Evolutionary conservation across 2,888 invertebrate genomes (phyloP), one percentile per base, ranked within the genome.

Genomic region (Marasmarcha lunaedactyla): DNA sequence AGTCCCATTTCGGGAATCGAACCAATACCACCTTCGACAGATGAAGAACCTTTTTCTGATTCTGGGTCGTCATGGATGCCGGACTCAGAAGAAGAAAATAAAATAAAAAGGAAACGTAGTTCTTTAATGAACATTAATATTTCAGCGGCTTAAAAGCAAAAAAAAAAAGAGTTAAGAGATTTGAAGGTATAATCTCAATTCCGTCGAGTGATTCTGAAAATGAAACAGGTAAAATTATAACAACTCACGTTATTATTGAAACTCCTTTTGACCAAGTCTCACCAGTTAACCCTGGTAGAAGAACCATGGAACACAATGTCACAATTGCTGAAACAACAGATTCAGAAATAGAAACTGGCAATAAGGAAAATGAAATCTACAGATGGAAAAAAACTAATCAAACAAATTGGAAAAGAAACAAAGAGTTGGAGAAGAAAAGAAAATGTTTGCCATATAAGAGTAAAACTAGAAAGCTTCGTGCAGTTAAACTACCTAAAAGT

Each of bases 11-110:
- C 30, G 2, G 30, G 30, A 9, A 30, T 30, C 3, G 11, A 30
- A 7, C 3, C 10, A 7, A 7, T 30, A 30, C 20, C 20, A 20
- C 7, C 20, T 15, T 34, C 33, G 35, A 35, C 38, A 27, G 38
- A 35, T 41, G 38, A 38, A 38, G 41, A 41, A 41, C 41, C 33
- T 27, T 41, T 41, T 41, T 41, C 38, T 38, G 30, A 41, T 41
- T 41, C 41, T 41, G 33, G 30, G 38, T 38, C 38, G 3, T 41
- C 41, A 27, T 41, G 38, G 41, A 38, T 38, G 37, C 41, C 41
- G 27, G 41, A 41, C 41, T 12, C 41, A 26, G 41, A 41, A 13
- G 41, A 41, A 41, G 20, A 41, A 35, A 38, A 11, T 15, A 26
- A 37, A 38, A 20, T 41, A 38, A 37, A 15, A 38, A 34, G 34